Conservation (phyloP, 2,888 invertebrate genomes). For the Punctoribates punctum region DNA sequence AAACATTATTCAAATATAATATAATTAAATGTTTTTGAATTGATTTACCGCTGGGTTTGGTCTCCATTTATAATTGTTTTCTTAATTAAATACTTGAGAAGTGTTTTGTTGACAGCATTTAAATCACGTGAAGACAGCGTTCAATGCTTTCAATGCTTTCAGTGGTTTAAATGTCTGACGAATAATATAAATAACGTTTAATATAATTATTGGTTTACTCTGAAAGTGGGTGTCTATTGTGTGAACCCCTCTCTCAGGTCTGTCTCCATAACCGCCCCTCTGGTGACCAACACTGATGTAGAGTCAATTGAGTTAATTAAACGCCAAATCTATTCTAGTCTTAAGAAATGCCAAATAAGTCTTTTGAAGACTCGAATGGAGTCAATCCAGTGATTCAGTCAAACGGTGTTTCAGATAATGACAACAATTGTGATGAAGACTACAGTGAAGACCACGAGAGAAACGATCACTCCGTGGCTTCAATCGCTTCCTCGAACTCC, state of each 20-base stretch:
- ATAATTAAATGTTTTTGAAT: background rate
- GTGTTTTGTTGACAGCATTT: no score
- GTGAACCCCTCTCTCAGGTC: no score
- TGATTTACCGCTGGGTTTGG: background rate
- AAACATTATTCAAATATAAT: background rate
- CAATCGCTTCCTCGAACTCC: constrained; percentile 6
- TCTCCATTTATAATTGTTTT: background rate
- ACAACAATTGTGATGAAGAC: background rate
- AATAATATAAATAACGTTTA: no score
- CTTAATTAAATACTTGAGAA: no score
- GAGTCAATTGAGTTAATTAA: no score
- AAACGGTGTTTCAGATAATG: constrained; percentile 17
- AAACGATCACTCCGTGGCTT: background rate
- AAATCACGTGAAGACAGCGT: no score
- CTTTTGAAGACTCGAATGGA: constrained; percentile 25
- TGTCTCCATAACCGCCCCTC: no score
- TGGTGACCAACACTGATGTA: no score
- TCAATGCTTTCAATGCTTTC: no score
- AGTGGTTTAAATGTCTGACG: no score
- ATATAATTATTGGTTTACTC: no score
- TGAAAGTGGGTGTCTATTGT: no score
- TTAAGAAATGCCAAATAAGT: background rate
- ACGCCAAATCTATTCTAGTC: background rate
- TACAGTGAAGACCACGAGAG: constrained; percentile 4
- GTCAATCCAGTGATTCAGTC: constrained; percentile 24